phyloP scores from a whole-genome alignment of 92 coral and sea anemone species.

The Heliopora coerulea region DNA sequence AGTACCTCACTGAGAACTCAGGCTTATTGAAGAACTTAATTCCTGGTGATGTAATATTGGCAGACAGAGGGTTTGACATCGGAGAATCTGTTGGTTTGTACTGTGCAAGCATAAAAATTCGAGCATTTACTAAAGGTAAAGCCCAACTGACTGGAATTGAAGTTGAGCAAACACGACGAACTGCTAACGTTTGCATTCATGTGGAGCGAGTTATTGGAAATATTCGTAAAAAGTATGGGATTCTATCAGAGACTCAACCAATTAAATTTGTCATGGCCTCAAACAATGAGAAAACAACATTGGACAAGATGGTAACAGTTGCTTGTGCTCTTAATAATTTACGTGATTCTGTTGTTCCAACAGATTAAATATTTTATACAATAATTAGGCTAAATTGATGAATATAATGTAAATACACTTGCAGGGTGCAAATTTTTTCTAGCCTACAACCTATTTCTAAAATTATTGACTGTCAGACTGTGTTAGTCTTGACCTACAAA shows the following conservation, averaged over 20 bases:
- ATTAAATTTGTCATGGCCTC: constrained; percentile 53
- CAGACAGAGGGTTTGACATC: constrained; percentile 54
- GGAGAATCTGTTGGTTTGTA: constrained; percentile 49
- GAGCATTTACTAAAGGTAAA: constrained; percentile 53
- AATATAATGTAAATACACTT: too few relatives aligned
- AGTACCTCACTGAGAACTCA: constrained; percentile 47
- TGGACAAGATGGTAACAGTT: constrained; percentile 65
- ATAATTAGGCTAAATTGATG: background rate
- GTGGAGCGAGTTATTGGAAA: constrained; percentile 34
- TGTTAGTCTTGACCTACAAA: background rate
- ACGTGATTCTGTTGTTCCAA: constrained; percentile 58
- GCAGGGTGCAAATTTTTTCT: too few relatives aligned
- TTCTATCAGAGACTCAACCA: constrained; percentile 54
- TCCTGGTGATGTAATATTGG: constrained; percentile 53
- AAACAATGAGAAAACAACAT: constrained; percentile 48
- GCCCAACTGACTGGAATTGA: constrained; percentile 31
- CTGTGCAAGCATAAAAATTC: constrained; percentile 50
- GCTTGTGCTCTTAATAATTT: constrained; percentile 55
- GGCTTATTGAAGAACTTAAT: constrained; percentile 45
- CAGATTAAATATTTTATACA: too few relatives aligned
- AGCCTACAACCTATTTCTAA: too few relatives aligned
- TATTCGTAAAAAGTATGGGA: constrained; percentile 51
- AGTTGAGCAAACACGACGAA: background rate
- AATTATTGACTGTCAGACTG: background rate
- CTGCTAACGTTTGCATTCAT: constrained; percentile 5